A percentile compares a stretch with the other conserved stretches of the same genome.
Conservation (phyloP, 2,113 vertebrate genomes). For the Scortum barcoo region DNA sequence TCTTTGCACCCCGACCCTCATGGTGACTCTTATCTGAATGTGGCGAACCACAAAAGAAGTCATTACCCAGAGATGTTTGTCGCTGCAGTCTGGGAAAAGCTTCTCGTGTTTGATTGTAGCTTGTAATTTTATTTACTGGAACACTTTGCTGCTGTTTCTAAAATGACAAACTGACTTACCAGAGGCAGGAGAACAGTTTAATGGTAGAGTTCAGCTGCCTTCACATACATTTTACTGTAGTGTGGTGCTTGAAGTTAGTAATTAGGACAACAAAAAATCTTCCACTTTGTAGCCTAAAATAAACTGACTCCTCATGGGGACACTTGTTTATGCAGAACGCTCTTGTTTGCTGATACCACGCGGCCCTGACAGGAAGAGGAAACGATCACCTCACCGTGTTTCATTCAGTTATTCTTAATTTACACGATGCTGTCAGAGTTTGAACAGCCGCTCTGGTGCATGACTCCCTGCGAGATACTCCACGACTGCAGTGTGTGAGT, state of each 20-base stretch:
- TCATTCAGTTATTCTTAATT: constrained; percentile 25
- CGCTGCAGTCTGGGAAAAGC: background rate
- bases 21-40: background rate
- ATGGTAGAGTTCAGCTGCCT: constrained; percentile 24
- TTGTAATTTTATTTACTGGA: background rate
- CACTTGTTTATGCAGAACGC: background rate
- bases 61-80: background rate
- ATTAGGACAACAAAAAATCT: constrained; percentile 22
- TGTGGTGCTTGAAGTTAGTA: constrained; percentile 10
- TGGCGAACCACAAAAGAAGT: background rate
- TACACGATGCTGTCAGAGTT: constrained; percentile 30
- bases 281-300: constrained; percentile 28
- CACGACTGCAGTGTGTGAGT: constrained; percentile 28
- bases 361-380: constrained; percentile 49
- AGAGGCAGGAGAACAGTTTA: constrained; percentile 19
- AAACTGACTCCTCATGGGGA: background rate
- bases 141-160: background rate
- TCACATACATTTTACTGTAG: constrained; percentile 12
- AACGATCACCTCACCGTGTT: constrained; percentile 10
- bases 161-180: no score
- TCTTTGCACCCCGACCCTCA: background rate
- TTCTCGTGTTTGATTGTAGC: background rate
- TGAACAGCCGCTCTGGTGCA: constrained; percentile 29
- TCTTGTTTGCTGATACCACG: constrained; percentile 26
- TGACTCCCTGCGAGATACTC: constrained; percentile 11